Evolutionary conservation across 2,888 invertebrate species (phyloP).

Genomic region (Drosophila dives): DNA sequence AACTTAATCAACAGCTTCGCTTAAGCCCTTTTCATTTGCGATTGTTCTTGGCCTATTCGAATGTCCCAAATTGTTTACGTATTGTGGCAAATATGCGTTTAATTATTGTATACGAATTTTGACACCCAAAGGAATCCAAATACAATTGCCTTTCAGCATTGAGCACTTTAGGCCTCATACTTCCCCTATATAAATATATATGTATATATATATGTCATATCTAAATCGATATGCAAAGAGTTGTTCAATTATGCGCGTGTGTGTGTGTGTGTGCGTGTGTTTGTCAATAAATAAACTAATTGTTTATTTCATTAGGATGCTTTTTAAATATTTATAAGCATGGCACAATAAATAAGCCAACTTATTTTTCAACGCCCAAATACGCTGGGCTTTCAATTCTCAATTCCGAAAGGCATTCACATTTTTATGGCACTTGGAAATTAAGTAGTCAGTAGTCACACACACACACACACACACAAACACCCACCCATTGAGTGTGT

Average conservation of each 20-base stretch:
- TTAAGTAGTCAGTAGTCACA: slow-evolving; percentile 68
- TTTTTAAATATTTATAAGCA: slow-evolving; percentile 75
- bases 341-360: slow-evolving; percentile 69
- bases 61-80: slow-evolving; percentile 10
- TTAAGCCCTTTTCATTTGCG: neutral
- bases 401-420: slow-evolving; percentile 44
- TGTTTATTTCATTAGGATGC: slow-evolving; percentile 76
- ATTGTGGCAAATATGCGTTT: slow-evolving; percentile 7
- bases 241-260: slow-evolving; percentile 20
- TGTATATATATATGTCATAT: slow-evolving; percentile 23
- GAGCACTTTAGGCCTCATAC: slow-evolving; percentile 39
- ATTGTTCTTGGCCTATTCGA: neutral
- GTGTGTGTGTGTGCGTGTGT: slow-evolving; percentile 13
- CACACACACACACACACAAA: neutral
- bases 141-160: slow-evolving; percentile 46
- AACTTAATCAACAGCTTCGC: slow-evolving; percentile 1
- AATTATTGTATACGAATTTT: slow-evolving; percentile 4
- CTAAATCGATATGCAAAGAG: slow-evolving; percentile 23
- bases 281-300: slow-evolving; percentile 79
- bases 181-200: slow-evolving; percentile 28
- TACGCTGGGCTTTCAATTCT: slow-evolving; percentile 48
- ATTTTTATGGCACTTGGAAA: slow-evolving; percentile 80
- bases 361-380: slow-evolving; percentile 68
- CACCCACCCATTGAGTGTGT: neutral
- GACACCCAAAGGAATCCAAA: slow-evolving; percentile 39